phyloP scores from a whole-genome alignment of 2,113 vertebrate species.

The zebrafish (Danio rerio) region DNA sequence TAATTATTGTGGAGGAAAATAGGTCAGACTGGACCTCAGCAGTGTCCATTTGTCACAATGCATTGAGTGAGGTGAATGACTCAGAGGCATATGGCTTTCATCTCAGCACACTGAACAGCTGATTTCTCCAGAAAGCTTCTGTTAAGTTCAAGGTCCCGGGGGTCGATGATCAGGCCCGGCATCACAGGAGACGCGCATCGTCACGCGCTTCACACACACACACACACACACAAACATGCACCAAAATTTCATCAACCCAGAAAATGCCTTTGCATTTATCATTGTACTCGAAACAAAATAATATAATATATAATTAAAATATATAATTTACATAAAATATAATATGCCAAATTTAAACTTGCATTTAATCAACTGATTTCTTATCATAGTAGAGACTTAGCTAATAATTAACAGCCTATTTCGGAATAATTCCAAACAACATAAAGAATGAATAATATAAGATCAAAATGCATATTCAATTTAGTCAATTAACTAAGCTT shows the following conservation, averaged over 20 bases:
- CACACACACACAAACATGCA: not conserved
- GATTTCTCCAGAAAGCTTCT: slow-evolving; percentile 53
- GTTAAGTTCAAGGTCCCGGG: slow-evolving; percentile 77
- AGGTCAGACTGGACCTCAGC: slow-evolving; percentile 43
- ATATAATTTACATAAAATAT: no score
- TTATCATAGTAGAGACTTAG: no score
- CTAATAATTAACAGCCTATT: no score
- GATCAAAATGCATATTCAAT: no score
- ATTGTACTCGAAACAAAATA: no score
- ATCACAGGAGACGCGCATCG: not conserved
- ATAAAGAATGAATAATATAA: no score
- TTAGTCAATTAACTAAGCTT: no score
- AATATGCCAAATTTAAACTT: no score
- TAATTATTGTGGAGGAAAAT: slow-evolving; percentile 41
- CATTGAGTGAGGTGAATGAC: slow-evolving; percentile 62
- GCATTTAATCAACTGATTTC: no score
- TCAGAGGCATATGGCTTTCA: slow-evolving; percentile 70
- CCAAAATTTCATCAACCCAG: not conserved
- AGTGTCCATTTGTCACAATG: slow-evolving; percentile 57
- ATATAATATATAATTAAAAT: no score
- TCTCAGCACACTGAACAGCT: slow-evolving; percentile 54
- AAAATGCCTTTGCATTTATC: not conserved
- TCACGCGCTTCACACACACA: not conserved
- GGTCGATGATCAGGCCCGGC: slow-evolving; percentile 53
- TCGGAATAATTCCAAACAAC: no score